A percentile compares a stretch with the other conserved stretches of the same genome.
phyloP scores from a whole-genome alignment of 2,888 invertebrate genomes.

The Dryococelus australis region DNA sequence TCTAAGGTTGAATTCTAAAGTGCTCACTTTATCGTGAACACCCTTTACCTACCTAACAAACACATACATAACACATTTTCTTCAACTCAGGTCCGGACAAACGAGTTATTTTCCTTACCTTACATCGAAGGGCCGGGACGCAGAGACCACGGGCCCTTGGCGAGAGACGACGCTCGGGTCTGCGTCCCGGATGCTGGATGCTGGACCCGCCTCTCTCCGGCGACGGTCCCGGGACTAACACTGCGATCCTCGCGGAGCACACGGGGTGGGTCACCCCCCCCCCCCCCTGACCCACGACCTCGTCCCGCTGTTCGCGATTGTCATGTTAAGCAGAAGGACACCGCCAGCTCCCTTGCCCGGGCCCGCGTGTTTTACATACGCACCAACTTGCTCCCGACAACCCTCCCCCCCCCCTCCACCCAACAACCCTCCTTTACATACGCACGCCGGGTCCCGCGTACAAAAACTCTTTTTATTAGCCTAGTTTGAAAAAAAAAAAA shows the following conservation, averaged over 20 bases:
- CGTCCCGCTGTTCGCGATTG: not conserved
- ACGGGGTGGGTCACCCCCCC: too few relatives aligned
- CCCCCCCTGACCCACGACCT: not conserved
- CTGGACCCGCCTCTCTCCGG: not conserved
- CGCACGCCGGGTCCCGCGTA: not conserved
- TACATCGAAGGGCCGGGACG: too few relatives aligned
- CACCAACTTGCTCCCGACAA: not conserved
- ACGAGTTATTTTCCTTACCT: too few relatives aligned
- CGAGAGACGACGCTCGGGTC: not conserved
- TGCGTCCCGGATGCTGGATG: not conserved
- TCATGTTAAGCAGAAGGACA: conserved; percentile 35
- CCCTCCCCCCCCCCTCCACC: not conserved
- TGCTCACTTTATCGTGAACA: too few relatives aligned
- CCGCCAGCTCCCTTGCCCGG: not conserved
- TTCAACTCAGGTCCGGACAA: too few relatives aligned
- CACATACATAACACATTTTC: too few relatives aligned
- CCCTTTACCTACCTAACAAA: too few relatives aligned
- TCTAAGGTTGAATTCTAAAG: too few relatives aligned
- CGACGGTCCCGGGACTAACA: not conserved
- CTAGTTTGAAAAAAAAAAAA: conserved; percentile 29
- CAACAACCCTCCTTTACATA: conserved; percentile 28
- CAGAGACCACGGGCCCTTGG: too few relatives aligned
- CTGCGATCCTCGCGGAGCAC: too few relatives aligned
- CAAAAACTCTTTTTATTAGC: conserved; percentile 35
- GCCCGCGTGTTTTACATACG: conserved; percentile 33